Base-by-base conservation (phyloP, 2,113 vertebrate genomes). In the Chlamydotis undulata region DNA sequence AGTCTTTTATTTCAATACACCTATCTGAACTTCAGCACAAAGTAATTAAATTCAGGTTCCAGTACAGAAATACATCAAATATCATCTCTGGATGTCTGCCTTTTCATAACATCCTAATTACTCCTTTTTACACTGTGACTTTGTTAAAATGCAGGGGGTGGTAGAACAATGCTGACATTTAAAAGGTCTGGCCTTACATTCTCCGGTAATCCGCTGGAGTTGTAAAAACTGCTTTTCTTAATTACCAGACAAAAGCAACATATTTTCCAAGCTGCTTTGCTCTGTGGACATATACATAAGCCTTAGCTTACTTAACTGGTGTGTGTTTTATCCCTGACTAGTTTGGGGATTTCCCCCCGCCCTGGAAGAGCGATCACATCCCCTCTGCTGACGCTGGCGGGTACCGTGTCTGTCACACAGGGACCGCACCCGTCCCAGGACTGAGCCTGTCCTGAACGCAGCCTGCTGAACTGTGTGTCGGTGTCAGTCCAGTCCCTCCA, bases 31-130 rank as follows among this genome's bases (percentile, higher is more conserved):
- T 86, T 78, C 84, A 69, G 26, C 52, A 63, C 56, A n/a, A 89
- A 92, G 56, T 94, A 90, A 97, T 96, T 97, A 96, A 96, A 96
- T 87, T 96, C 60, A 91, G 31, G 84, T 91, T 94, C 92, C 53
- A 79, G 53, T 64, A 83, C 26, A 90, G 88, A 75, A 88, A 95
- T 87, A 53, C 67, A 90, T 75, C 91, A 93, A 92, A 95, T 73
- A 94, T 71, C 52, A 50, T 97, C 93, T 92, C 45, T 77, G 94
- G 63, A 39, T 73, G 57, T 49, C 5, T 90, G 85, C 81, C 92
- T 86, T 89, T 95, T 90, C 83, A 70, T 68, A 94, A 77, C 41
- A 49, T 61, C 60, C 61, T 94, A 96, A 97, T 97, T 96, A 97
- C 89, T 95, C 96, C 73, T 93, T 96, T 89, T 97, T 97, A 93